Evolutionary conservation across 1,140 invertebrate species (phyloP).

Genomic region (Formica selysi): DNA sequence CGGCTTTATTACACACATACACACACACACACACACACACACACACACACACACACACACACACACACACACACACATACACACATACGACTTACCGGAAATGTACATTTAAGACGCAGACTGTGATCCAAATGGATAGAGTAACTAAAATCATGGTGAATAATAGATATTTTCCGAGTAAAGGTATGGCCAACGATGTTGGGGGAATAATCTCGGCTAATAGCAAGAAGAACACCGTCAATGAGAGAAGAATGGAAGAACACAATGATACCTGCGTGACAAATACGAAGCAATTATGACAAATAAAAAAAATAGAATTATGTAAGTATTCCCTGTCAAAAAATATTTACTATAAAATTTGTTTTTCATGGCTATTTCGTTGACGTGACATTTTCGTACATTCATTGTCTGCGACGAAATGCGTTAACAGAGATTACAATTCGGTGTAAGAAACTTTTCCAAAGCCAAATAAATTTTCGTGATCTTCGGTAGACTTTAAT

Average conservation of each 20-base stretch:
- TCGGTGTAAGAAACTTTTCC: not conserved
- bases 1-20: too few species aligned
- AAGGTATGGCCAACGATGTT: constrained; percentile 98
- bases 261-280: constrained; percentile 93
- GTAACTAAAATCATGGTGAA: constrained; percentile 99
- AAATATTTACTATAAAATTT: not conserved
- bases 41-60: too few species aligned
- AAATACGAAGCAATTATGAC: not conserved
- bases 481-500: not conserved
- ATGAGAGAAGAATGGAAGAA: constrained; percentile 98
- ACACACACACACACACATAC: too few species aligned
- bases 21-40: too few species aligned
- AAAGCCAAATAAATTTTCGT: not conserved
- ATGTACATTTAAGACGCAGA: constrained; percentile 98
- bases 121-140: constrained; percentile 98
- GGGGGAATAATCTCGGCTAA: constrained; percentile 99
- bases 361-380: not conserved
- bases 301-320: not conserved
- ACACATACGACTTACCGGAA: constrained; percentile 92
- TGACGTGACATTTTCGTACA: not conserved
- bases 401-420: not conserved
- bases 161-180: constrained; percentile 97
- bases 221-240: constrained; percentile 99
- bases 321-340: not conserved
- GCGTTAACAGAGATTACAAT: not conserved